Base-by-base conservation (phyloP, 2,888 invertebrate species). In the Deroplatys truncata region DNA sequence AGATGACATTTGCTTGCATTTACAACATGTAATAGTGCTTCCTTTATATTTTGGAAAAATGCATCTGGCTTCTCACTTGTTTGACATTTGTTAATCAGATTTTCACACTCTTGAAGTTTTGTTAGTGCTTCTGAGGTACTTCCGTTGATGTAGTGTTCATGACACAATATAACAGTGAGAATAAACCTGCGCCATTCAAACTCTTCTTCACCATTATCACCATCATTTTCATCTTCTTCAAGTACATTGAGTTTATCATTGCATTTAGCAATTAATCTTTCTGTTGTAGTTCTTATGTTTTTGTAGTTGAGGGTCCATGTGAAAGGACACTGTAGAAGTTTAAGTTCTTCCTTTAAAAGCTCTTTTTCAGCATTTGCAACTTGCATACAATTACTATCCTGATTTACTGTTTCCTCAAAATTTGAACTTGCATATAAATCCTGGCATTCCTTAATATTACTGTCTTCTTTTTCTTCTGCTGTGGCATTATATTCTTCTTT, bases 251-350 rank as follows among this genome's bases (percentile, higher is more conserved):
- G 13, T 49, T 35, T 83, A 56, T 84, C 88, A 49, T 16, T 43
- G 43, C 8, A 35, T 15, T 25, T 10, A 7, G 31, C 25, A 35
- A 85, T 89, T 28, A 49, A 8, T 31, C 2, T 4, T 15, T 86
- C 86, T 10, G 86, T 13, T 20, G 49, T 72, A 0, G 84, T 85
- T n/a, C 28, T 7, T 25, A 5, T 3, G n/a, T n/a, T 84, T n/a
- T 28, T 16, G 20, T 5, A n/a, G 83, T 85, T 9, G 4, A 56
- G 29, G 3, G 86, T 72, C 90, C 90, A 90, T 28, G 83, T 85
- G 29, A 90, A 90, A 9, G 90, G 90, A 84, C 90, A 89, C 10
- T 90, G 83, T 7, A 90, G 84, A 5, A 15, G 28, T 28, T 82
- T 25, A n/a, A 90, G 29, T 28, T 85, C 29, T 88, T 88, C 82